A percentile compares a stretch with the other conserved stretches of the same genome.
Conservation (phyloP, 2,797 vertebrate genomes). For the Tenualosa ilisha region DNA sequence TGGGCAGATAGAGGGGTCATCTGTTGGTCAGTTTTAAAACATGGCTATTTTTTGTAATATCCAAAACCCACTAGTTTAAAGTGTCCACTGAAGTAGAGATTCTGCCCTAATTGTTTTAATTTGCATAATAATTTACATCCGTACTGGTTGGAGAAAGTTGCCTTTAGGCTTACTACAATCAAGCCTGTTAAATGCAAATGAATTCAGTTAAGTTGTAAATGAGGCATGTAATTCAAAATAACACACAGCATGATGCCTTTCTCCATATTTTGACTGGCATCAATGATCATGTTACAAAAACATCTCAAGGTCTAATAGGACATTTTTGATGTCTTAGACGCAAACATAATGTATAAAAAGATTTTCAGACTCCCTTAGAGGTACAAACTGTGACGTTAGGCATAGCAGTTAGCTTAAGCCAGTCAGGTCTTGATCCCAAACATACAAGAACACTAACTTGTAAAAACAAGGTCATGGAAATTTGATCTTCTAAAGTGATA, state of each 20-base stretch:
- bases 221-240: constrained; percentile 1
- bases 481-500: not conserved
- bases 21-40: not conserved
- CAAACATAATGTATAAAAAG: not conserved
- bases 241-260: not conserved
- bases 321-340: not conserved
- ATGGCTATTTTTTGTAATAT: not conserved
- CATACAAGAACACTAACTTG: not conserved
- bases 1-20: not conserved
- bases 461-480: not conserved
- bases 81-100: not conserved
- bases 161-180: not conserved
- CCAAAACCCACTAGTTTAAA: not conserved
- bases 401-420: not conserved
- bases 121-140: not conserved
- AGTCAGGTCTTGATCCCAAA: not conserved
- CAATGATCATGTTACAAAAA: not conserved
- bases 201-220: not conserved
- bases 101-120: not conserved
- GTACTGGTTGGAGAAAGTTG: not conserved
- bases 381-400: not conserved
- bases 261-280: not conserved
- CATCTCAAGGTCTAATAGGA: not conserved
- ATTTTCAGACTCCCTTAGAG: not conserved
- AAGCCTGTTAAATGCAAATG: constrained; percentile 2